phyloP scores from a whole-genome alignment of 2,113 vertebrate genomes.

The Entosphenus tridentatus region DNA sequence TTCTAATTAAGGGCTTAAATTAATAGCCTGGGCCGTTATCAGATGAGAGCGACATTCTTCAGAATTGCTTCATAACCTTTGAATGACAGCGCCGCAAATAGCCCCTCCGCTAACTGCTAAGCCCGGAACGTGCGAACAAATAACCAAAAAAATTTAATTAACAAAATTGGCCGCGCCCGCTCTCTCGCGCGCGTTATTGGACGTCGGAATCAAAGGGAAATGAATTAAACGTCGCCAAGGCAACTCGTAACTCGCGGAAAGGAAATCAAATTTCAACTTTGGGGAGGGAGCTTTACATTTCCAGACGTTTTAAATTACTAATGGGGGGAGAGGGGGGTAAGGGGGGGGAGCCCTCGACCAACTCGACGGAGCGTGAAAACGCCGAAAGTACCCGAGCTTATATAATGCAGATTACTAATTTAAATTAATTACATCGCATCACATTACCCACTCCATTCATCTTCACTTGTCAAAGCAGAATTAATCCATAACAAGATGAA shows the following conservation, averaged over 20 bases:
- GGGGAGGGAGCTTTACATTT: slow-evolving; percentile 28
- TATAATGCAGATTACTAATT: no score
- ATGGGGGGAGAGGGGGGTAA: slow-evolving; percentile 15
- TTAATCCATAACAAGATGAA: slow-evolving; percentile 48
- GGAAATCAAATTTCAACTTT: slow-evolving; percentile 19
- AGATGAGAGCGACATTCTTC: no score
- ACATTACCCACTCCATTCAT: slow-evolving; percentile 99
- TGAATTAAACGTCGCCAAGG: no score
- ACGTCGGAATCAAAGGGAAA: no score
- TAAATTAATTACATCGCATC: slow-evolving; percentile 99
- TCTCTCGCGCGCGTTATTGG: no score
- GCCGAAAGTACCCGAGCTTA: not conserved
- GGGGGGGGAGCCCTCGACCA: slow-evolving; percentile 13
- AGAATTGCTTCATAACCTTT: no score
- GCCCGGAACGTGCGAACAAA: slow-evolving; percentile 30
- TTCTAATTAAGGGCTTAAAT: no score
- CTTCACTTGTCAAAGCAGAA: slow-evolving; percentile 99
- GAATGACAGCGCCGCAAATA: no score
- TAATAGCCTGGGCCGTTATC: no score
- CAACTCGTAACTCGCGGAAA: no score
- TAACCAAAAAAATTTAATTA: slow-evolving; percentile 98
- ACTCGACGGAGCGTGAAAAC: slow-evolving; percentile 9
- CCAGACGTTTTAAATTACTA: no score
- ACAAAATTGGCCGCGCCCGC: slow-evolving; percentile 61
- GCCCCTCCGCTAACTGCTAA: no score